Base-by-base conservation (phyloP, 1,140 invertebrate species). In the Lasioglossum albipes region DNA sequence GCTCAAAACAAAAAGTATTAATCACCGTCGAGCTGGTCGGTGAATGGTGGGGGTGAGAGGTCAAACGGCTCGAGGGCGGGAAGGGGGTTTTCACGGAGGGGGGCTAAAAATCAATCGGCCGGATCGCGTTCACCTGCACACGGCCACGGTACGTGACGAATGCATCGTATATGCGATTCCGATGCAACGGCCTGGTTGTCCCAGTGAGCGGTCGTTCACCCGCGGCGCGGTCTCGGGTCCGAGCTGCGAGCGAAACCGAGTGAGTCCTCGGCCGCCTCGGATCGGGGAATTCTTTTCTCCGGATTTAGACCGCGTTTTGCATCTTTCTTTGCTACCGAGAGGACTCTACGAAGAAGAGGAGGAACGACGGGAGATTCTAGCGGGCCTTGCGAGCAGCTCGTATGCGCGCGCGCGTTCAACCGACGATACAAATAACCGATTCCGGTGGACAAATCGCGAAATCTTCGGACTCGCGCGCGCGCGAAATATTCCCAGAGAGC, bases 191-290 rank as follows among this genome's bases (percentile, higher is more conserved):
- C 81, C 81, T 89, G 88, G 82, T 86, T 90, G 92, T 91, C 91
- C 92, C 91, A 93, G 92, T 93, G 91, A 92, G 92, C 90, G 92
- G 91, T 87, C 91, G 88, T 93, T 93, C 88, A 92, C 92, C 91
- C 91, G 83, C 76, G n/a, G 57, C 91, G 83, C 76, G n/a, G 57
- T 49, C 75, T 73, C 81, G 85, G 85, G 89, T 89, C 90, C 92
- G 92, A 92, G 86, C 84, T 72, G 36, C 91, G 88, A 89, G 75
- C 78, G 27, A 45, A 59, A 52, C 67, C 71, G 45, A 77, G 67
- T 67, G 54, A 16, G 45, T 41, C 27, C 27, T 68, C 68, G 41
- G 42, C 7, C 57, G 57, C 42, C 22, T 36, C 36, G 62, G 42
- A 57, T 73, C 64, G 54, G 42, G 57, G 54, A 27, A 71, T 84